A percentile compares a stretch with the other conserved stretches of the same genome.
Conservation (phyloP, 2,888 invertebrate species). For the Micoletzkya japonica region DNA sequence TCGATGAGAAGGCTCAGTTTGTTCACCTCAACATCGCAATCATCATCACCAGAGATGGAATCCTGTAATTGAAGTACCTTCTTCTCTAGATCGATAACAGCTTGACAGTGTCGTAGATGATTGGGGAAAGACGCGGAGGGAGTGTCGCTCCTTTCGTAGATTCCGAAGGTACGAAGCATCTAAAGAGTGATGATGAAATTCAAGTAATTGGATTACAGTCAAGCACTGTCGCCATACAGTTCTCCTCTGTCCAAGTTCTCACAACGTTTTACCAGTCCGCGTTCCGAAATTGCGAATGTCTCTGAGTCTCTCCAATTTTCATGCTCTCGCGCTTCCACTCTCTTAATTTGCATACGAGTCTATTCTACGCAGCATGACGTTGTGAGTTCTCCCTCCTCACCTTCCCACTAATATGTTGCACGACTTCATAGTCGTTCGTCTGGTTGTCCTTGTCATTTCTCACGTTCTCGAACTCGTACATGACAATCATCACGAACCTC, state of each 20-base stretch:
- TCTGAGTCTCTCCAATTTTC: too few relatives aligned
- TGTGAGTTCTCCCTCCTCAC: slow-evolving; percentile 17
- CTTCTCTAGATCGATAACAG: slow-evolving; percentile 2
- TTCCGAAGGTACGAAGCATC: slow-evolving; percentile 11
- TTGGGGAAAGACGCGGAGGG: slow-evolving; percentile 14
- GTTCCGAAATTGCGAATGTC: too few relatives aligned
- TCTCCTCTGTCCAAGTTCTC: neutral
- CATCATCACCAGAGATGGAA: neutral
- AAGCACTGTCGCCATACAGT: too few relatives aligned
- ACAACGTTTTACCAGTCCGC: too few relatives aligned
- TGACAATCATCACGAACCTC: slow-evolving; percentile 46
- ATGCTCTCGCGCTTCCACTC: too few relatives aligned
- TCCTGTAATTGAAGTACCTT: neutral
- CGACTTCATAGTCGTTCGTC: slow-evolving; percentile 52
- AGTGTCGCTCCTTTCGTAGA: slow-evolving; percentile 20
- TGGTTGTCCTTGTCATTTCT: slow-evolving; percentile 44
- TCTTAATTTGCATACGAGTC: too few relatives aligned
- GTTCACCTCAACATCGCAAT: slow-evolving; percentile 6
- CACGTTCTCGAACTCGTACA: slow-evolving; percentile 50
- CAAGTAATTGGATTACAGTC: too few relatives aligned
- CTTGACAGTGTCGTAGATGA: slow-evolving; percentile 17
- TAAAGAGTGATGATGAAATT: neutral
- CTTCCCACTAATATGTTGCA: slow-evolving; percentile 48
- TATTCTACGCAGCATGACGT: too few relatives aligned
- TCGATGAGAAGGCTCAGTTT: slow-evolving; percentile 6